phyloP scores from a whole-genome alignment of 2,888 invertebrate genomes.

The Bombylius major region DNA sequence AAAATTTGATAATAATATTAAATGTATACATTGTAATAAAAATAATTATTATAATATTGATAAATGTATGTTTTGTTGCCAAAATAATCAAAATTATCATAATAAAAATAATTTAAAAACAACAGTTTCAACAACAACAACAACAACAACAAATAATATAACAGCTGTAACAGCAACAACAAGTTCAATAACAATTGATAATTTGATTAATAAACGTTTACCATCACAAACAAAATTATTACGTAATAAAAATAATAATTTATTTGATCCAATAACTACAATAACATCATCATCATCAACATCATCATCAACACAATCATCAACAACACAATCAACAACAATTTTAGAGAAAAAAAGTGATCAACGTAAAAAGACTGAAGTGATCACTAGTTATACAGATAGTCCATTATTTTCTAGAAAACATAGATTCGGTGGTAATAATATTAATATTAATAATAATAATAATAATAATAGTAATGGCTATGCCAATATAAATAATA shows the following conservation, averaged over 20 bases:
- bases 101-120: not conserved
- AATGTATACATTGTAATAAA: constrained; percentile 27
- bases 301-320: not conserved
- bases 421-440: constrained; percentile 26
- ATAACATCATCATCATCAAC: not conserved
- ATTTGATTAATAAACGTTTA: too few species aligned
- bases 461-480: constrained; percentile 6
- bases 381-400: constrained; percentile 36
- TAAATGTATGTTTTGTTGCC: constrained; percentile 26
- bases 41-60: constrained; percentile 20
- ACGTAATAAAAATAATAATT: constrained; percentile 4
- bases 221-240: not conserved
- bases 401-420: constrained; percentile 37
- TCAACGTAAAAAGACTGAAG: constrained; percentile 30
- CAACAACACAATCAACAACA: not conserved
- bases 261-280: constrained; percentile 9
- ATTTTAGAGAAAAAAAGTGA: not conserved
- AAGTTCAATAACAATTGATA: not conserved
- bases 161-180: not conserved
- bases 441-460: constrained; percentile 3
- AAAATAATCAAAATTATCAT: constrained; percentile 9
- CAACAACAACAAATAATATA: constrained; percentile 6
- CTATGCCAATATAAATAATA: constrained; percentile 1
- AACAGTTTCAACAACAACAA: constrained; percentile 9
- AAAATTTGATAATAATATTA: constrained; percentile 17